phyloP scores from a whole-genome alignment of 2,113 vertebrate species.

The Pycnonotus jocosus region DNA sequence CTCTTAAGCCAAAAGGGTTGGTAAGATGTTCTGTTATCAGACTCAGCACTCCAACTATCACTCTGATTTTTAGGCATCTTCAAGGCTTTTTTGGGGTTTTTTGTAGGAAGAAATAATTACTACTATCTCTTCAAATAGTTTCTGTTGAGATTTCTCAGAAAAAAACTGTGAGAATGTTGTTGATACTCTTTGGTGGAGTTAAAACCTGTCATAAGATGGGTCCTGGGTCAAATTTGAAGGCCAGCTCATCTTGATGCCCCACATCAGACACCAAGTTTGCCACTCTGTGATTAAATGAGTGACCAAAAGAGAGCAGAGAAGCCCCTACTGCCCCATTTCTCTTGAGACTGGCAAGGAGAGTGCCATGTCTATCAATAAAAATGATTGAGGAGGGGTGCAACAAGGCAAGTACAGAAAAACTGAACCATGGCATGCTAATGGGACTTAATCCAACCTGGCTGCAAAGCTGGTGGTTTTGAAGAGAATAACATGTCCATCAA shows the following conservation, averaged over 20 bases:
- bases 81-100: neutral
- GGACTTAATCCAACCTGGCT: neutral
- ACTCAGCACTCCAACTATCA: neutral
- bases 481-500: neutral
- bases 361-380: neutral
- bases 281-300: neutral
- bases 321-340: neutral
- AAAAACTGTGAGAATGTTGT: neutral
- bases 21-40: slow-evolving; percentile 27
- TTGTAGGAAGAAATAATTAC: neutral
- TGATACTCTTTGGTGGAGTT: neutral
- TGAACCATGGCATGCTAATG: neutral
- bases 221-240: neutral
- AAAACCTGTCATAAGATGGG: neutral
- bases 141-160: neutral
- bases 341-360: neutral
- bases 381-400: fast-evolving
- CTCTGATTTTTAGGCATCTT: neutral
- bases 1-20: slow-evolving; percentile 12
- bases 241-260: neutral
- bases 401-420: neutral
- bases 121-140: neutral
- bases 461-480: neutral
- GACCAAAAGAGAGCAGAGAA: neutral
- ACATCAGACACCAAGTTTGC: neutral